A percentile compares a stretch with the other conserved stretches of the same genome.
Evolutionary conservation across 2,113 vertebrate species (phyloP).

Genomic region (Rhodinocichla rosea): DNA sequence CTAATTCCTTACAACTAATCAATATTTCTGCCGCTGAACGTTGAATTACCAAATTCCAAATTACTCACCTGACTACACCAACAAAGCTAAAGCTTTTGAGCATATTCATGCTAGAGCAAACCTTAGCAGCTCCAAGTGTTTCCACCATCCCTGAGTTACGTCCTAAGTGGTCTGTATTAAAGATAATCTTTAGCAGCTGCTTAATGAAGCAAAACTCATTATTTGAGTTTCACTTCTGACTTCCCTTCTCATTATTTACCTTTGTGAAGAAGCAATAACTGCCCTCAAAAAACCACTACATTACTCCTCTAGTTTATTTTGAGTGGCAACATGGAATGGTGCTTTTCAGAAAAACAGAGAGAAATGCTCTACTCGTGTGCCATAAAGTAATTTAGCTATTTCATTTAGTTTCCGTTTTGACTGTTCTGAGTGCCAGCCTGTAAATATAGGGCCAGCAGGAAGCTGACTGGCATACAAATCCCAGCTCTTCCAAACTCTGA

Average conservation of each 20-base stretch:
- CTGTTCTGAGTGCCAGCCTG: not conserved
- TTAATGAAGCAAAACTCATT: slow-evolving; percentile 25
- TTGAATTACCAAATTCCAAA: not conserved
- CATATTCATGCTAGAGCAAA: not conserved
- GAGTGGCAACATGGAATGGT: not conserved
- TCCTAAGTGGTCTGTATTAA: not conserved
- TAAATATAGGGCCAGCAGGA: not conserved
- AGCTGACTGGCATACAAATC: not conserved
- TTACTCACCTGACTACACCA: not conserved
- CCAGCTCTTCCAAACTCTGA: not conserved
- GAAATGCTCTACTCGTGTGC: not conserved
- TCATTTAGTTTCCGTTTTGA: not conserved
- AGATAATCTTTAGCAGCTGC: not conserved
- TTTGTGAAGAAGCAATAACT: not conserved
- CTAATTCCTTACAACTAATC: not conserved
- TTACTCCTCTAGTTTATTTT: not conserved
- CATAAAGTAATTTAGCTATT: not conserved
- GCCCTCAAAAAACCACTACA: not conserved
- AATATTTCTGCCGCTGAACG: not conserved
- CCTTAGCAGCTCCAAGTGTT: not conserved
- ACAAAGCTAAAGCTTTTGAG: not conserved
- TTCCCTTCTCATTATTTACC: slow-evolving; percentile 19
- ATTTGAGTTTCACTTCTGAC: slow-evolving; percentile 7
- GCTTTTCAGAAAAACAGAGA: not conserved
- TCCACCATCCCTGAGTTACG: not conserved